Base-by-base conservation (phyloP, 2,113 vertebrate genomes). In the Ceyx cyanopectus region DNA sequence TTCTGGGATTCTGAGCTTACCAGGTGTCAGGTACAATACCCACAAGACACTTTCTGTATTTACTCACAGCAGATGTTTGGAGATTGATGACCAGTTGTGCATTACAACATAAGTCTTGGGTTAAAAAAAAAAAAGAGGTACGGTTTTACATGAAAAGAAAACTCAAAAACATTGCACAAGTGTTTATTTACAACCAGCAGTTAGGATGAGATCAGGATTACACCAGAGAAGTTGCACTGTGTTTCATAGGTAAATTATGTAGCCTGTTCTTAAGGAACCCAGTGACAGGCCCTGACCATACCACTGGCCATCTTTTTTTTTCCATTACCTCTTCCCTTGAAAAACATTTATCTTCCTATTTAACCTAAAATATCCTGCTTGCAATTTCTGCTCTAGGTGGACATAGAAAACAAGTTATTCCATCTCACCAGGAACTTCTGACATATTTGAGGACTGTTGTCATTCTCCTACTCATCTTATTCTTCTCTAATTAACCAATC, bases 151-250 rank as follows among this genome's bases (percentile, higher is more conserved):
- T 74, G 81, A 70, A 81, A 83, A 87, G 60, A 62, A 70, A 51
- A 58, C 27, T 77, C 58, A 4, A 53, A 88, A 90, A 61, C 37
- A 79, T 86, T 91, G 80, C 94, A 94, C 34, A 91, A 92, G 61
- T 45, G 63, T 79, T 48, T 87, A 85, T 68, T 87, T 88, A 56
- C 65, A 91, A 22, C 9, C 65, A 93, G 21, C 8, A 67, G 18
- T 85, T 69, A 85, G 53, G 65, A 84, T 32, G 62, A 91, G 32
- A 87, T 86, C 54, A 73, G 34, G 53, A 90, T 92, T 93, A 76
- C 37, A 69, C 10, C 56, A 84, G 48, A 88, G 82, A 85, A 67
- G 30, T 46, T 87, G 56, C 34, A 3, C 54, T 58, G 45, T 62
- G 76, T 79, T 92, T 87, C 32, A 72, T 0, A 83, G 23, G 30